Evolutionary conservation across 1,140 invertebrate genomes (phyloP).

Genomic region (Tetramorium alpestre): DNA sequence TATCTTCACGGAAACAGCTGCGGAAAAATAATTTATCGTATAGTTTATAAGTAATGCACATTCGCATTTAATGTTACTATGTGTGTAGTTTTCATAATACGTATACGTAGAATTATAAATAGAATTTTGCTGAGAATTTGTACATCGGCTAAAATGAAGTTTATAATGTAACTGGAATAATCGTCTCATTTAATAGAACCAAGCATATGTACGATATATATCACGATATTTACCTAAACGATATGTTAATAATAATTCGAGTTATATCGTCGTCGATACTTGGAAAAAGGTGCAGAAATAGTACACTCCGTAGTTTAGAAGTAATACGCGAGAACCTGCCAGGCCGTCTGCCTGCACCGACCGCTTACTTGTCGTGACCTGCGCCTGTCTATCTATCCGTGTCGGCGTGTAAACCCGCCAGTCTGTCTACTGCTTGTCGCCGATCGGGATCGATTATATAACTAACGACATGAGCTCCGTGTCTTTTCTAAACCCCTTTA

Average conservation of each 20-base stretch:
- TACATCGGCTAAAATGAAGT: neutral
- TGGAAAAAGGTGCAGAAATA: slow-evolving; percentile 42
- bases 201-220: neutral
- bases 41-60: neutral
- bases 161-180: neutral
- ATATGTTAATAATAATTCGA: slow-evolving; percentile 43
- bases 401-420: slow-evolving; percentile 57
- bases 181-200: slow-evolving; percentile 8
- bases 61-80: neutral
- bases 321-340: slow-evolving; percentile 58
- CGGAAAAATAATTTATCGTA: slow-evolving; percentile 18
- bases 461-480: slow-evolving; percentile 38
- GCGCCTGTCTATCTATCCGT: slow-evolving; percentile 39
- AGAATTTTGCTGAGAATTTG: neutral
- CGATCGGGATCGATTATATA: slow-evolving; percentile 48
- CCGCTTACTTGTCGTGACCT: slow-evolving; percentile 50
- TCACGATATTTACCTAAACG: slow-evolving; percentile 49
- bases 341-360: slow-evolving; percentile 20
- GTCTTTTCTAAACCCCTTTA: slow-evolving; percentile 3
- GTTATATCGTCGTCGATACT: slow-evolving; percentile 34
- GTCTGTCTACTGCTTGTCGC: slow-evolving; percentile 61
- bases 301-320: slow-evolving; percentile 31
- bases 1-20: neutral
- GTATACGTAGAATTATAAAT: neutral
- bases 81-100: neutral